These are phyloP conservation scores for Pegea sp. DNA, from an alignment of 23 tunicate genomes.

Conservation along the genomic window DNA sequence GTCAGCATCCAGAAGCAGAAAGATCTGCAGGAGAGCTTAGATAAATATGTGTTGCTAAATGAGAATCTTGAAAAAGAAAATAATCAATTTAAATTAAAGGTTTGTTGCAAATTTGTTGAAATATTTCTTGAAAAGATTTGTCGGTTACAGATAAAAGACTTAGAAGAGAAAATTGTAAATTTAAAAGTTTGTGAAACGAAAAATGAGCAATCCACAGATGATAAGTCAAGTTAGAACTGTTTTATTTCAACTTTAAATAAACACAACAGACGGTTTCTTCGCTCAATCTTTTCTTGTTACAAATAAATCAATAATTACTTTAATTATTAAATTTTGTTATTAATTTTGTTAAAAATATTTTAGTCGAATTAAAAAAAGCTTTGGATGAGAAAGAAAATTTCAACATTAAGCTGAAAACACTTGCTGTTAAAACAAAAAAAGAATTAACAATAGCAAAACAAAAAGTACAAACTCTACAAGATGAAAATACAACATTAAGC, in stretches of 20 bases:
- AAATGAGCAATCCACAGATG: too few species aligned
- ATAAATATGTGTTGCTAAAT: background rate
- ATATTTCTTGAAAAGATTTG: background rate
- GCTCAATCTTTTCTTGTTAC: too few species aligned
- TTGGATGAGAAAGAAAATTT: conserved; percentile 44
- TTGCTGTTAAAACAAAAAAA: conserved; percentile 76
- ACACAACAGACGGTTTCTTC: too few species aligned
- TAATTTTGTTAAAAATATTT: too few species aligned
- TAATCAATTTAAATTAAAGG: conserved; percentile 3
- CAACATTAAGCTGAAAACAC: conserved; percentile 33
- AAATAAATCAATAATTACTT: too few species aligned
- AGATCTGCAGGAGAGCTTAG: background rate
- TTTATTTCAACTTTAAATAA: too few species aligned
- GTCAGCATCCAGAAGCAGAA: background rate
- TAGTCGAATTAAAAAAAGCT: too few species aligned
- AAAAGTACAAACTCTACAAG: conserved; percentile 19
- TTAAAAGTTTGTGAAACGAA: too few species aligned
- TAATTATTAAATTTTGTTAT: too few species aligned
- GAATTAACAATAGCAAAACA: conserved; percentile 35
- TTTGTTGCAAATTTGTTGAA: background rate
- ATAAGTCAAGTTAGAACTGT: too few species aligned
- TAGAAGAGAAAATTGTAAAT: background rate
- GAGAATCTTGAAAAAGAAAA: background rate
- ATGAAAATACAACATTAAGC: conserved; percentile 22
- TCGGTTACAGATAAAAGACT: background rate